phyloP scores from a whole-genome alignment of 1,140 invertebrate species.

The Drosophila setifemur region DNA sequence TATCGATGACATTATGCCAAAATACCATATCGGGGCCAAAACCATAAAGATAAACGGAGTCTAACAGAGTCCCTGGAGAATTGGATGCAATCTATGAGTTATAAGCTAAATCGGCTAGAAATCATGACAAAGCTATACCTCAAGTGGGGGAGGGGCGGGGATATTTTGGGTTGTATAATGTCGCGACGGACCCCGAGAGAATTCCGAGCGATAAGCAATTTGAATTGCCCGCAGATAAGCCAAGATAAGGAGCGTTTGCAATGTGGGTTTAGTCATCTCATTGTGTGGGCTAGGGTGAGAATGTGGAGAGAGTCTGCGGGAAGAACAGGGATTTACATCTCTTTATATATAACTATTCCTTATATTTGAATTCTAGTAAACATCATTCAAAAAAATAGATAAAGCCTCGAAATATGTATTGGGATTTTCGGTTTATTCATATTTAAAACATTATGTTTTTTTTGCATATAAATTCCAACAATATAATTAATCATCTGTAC shows the following conservation, averaged over 20 bases:
- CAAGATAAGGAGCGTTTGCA: slow-evolving; percentile 18
- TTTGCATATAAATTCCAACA: too few relatives aligned
- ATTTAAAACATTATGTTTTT: too few relatives aligned
- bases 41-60: slow-evolving; percentile 31
- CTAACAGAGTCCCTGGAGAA: slow-evolving; percentile 17
- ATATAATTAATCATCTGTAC: too few relatives aligned
- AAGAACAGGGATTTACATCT: not conserved
- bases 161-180: slow-evolving; percentile 13
- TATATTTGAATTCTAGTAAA: not conserved
- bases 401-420: too few relatives aligned
- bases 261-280: slow-evolving; percentile 29
- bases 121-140: slow-evolving; percentile 59
- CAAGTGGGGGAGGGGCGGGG: not conserved
- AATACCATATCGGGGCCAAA: slow-evolving; percentile 4
- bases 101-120: slow-evolving; percentile 48
- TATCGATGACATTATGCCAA: slow-evolving; percentile 23
- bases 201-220: slow-evolving; percentile 32
- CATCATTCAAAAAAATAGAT: too few relatives aligned
- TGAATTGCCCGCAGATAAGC: slow-evolving; percentile 33
- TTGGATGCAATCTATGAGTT: not conserved
- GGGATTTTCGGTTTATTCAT: too few relatives aligned
- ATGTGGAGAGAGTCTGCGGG: not conserved
- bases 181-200: slow-evolving; percentile 26
- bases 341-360: too few relatives aligned
- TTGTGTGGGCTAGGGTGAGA: too few relatives aligned